Evolutionary conservation across 2,888 invertebrate genomes (phyloP).

Genomic region (Trichopoda pennipes): DNA sequence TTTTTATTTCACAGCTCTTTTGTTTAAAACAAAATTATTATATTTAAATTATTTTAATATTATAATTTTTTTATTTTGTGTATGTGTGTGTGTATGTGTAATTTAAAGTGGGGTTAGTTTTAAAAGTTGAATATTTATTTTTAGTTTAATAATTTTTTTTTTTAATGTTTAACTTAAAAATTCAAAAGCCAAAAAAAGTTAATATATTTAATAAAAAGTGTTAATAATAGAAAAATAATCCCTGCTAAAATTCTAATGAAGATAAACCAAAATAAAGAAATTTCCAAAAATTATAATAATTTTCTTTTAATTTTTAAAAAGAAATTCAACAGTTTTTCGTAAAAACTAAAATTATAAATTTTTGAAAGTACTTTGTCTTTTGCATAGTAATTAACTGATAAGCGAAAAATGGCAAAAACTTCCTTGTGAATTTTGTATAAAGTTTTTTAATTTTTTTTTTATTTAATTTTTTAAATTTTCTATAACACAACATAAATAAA

Average conservation of each 20-base stretch:
- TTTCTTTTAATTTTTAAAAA: no score
- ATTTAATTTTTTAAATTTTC: no score
- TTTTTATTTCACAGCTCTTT: conserved; percentile 80
- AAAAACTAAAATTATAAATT: no score
- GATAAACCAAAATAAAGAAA: conserved; percentile 24
- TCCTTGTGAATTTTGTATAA: no score
- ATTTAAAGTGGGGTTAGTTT: conserved; percentile 1
- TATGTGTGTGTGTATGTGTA: conserved; percentile 30
- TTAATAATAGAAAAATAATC: conserved; percentile 34
- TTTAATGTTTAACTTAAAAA: neutral
- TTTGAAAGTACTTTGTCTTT: no score
- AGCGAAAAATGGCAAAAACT: no score
- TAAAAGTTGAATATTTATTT: conserved; percentile 28
- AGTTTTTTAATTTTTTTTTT: no score
- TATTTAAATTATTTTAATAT: conserved; percentile 44
- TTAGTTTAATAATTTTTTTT: neutral
- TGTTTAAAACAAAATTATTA: conserved; percentile 76
- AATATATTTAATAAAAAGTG: no score
- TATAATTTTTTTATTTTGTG: conserved; percentile 37
- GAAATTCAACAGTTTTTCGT: no score
- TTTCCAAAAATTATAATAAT: neutral
- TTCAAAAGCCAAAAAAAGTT: conserved; percentile 21
- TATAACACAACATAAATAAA: no score
- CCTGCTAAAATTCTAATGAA: conserved; percentile 51
- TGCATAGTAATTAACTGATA: no score